Base-by-base conservation (phyloP, 2,888 invertebrate species). In the Pterobdella sp. region DNA sequence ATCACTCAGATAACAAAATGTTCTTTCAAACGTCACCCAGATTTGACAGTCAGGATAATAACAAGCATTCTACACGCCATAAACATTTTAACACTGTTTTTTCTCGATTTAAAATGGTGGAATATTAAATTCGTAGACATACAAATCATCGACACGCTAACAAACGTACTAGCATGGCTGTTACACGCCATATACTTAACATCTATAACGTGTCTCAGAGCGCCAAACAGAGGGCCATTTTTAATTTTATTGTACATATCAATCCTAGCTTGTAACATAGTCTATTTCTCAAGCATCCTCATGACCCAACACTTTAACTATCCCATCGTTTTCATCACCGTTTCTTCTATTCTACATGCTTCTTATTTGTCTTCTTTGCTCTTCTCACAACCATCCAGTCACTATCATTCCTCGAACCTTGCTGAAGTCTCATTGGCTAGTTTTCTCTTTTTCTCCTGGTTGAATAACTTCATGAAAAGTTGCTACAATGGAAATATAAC, bases 371-470 rank as follows among this genome's bases (percentile, higher is more conserved):
- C 90, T 66, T 66, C 66, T 10, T 35, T 29, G 31, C 35, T 32
- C 66, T 31, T 66, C 66, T 56, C n/a, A 26, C 14, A 56, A 18
- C n/a, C 60, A 4, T 56, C 60, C 60, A 56, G 7, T 18, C 10
- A 4, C 34, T 34, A 66, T 37, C 14, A 18, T 31, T 35, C 68
- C 26, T 35, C 69, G 10, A 29, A 60, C 26, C 90, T 93, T 88
- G 91, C 92, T 83, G 88, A 89, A 76, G 86, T 86, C 22, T 87
- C 88, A 72, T 87, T 87, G 80, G 80, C 89, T 1, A 92, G 93
- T 0, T 88, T 88, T 80, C 85, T 94, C n/a, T 84, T 90, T 34
- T 93, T 95, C 82, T 86, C 88, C 75, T 95, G 95, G 95, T 93
- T 93, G 0, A 88, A 89, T 76, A 91, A 91, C 1, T 84, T 95